phyloP scores from a whole-genome alignment of 1,140 invertebrate species.

The Rhizoglyphus robini region DNA sequence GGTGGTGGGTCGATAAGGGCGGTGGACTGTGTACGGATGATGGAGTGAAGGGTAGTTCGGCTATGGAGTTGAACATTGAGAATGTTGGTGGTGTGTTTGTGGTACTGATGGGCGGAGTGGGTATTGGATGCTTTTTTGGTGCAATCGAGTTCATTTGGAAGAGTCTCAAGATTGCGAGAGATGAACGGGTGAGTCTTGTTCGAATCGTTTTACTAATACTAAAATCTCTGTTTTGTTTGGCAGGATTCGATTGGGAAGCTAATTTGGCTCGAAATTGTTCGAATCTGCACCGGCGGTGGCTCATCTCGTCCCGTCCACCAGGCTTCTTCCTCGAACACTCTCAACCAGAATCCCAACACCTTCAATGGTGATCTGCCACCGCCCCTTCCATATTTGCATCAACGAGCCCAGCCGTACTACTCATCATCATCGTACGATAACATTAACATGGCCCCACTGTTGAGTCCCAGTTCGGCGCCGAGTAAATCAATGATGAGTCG shows the following conservation, averaged over 20 bases:
- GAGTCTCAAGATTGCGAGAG: slow-evolving; percentile 21
- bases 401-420: too few species aligned
- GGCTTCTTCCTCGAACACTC: not conserved
- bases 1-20: slow-evolving; percentile 33
- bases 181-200: too few species aligned
- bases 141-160: slow-evolving; percentile 28
- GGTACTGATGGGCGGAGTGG: slow-evolving; percentile 35
- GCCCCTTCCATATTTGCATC: too few species aligned
- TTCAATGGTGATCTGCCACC: not conserved
- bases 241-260: slow-evolving; percentile 17
- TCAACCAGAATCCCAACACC: not conserved
- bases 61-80: slow-evolving; percentile 28
- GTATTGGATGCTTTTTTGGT: slow-evolving; percentile 28
- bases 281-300: slow-evolving; percentile 16
- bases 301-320: not conserved
- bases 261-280: slow-evolving; percentile 13
- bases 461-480: too few species aligned
- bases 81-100: slow-evolving; percentile 32
- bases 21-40: slow-evolving; percentile 21
- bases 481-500: too few species aligned
- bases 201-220: too few species aligned
- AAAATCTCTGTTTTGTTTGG: too few species aligned
- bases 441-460: too few species aligned
- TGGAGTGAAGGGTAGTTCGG: slow-evolving; percentile 11
- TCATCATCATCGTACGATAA: too few species aligned